Base-by-base conservation (phyloP, 1,140 invertebrate species). In the Solen grandis region DNA sequence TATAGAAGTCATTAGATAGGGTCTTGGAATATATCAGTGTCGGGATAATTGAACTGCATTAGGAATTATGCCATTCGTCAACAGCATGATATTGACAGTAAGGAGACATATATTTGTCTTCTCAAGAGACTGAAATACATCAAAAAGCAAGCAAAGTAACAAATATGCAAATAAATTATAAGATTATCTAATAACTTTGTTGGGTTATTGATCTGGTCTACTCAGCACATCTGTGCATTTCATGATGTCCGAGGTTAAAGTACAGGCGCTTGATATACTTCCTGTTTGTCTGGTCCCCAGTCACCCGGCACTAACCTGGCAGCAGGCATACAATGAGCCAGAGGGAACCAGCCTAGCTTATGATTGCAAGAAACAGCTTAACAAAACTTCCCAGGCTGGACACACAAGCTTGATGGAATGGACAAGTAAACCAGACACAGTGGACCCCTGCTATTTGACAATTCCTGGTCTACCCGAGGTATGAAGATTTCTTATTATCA, bases 271-370 rank as follows among this genome's bases (percentile, higher is more conserved):
- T 57, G 55, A n/a, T 57, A 14, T n/a, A 57, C 8, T 14, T 19
- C 19, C 5, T 66, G 52, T 19, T 59, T 50, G 46, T 50, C n/a
- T 50, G 46, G 10, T 50, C 25, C 62, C 55, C 77, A 90, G 88
- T 29, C 84, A 87, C 76, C 90, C 91, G 54, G 79, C 84, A 14
- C 69, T 92, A 62, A 86, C 88, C 8, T 91, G 87, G 87, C 91
- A 92, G 72, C 91, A 91, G 70, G 90, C 88, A 5, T 73, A 87
- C 10, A 92, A 92, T 85, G 88, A 90, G 54, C 83, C 85, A 8
- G 55, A 55, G 0, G 59, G 70, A 16, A 84, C 85, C 1, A n/a
- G n/a, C n/a, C n/a, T n/a, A n/a, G n/a, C n/a, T n/a, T n/a, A n/a
- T n/a, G n/a, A n/a, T n/a, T n/a, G n/a, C n/a, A n/a, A n/a, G n/a